A percentile compares a stretch with the other conserved stretches of the same genome.
Conservation (phyloP, 2,888 invertebrate genomes). For the Cancer borealis region DNA sequence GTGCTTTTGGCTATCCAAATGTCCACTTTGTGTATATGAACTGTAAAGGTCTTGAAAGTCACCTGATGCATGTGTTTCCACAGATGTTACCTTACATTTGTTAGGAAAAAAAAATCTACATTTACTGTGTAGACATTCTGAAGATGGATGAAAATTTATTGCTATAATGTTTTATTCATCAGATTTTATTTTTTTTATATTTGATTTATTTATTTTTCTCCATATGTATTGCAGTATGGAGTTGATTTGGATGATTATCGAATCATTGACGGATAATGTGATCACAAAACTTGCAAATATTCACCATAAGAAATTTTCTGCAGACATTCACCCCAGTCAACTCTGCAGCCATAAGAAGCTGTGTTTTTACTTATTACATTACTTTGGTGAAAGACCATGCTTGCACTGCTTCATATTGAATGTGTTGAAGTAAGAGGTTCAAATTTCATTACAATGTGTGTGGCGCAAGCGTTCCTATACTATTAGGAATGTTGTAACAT, state of each 20-base stretch:
- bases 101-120: not conserved
- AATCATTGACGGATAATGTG: not conserved
- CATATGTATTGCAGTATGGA: not conserved
- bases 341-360: not conserved
- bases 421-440: not conserved
- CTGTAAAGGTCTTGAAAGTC: not conserved
- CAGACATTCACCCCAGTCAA: not conserved
- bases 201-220: no score
- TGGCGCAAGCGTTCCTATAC: not conserved
- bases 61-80: not conserved
- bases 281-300: not conserved
- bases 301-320: not conserved
- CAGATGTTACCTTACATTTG: not conserved
- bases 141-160: no score
- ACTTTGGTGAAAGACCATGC: not conserved
- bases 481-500: not conserved
- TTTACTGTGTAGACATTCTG: no score
- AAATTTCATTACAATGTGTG: not conserved
- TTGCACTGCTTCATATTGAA: constrained; percentile 4
- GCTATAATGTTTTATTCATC: no score
- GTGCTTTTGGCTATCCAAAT: not conserved
- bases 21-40: not conserved
- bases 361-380: not conserved
- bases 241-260: not conserved
- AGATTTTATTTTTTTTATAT: no score